phyloP scores from a whole-genome alignment of 2,888 invertebrate species.

The Hipparchia semele region DNA sequence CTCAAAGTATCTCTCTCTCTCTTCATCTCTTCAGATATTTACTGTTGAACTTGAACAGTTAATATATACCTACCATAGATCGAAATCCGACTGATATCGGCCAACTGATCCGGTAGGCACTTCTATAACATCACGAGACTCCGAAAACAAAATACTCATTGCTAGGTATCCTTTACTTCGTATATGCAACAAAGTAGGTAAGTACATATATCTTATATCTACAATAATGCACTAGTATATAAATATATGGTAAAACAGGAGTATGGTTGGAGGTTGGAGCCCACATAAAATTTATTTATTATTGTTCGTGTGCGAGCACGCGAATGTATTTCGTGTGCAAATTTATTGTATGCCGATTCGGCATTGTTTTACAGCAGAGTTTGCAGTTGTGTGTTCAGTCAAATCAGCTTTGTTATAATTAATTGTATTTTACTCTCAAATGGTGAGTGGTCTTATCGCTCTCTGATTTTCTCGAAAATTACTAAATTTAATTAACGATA shows the following conservation, averaged over 20 bases:
- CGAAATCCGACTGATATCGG: too few relatives aligned
- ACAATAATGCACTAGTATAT: constrained; percentile 43
- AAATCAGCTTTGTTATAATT: constrained; percentile 41
- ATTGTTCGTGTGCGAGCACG: constrained; percentile 66
- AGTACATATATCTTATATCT: too few relatives aligned
- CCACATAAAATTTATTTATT: constrained; percentile 76
- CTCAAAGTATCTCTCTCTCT: too few relatives aligned
- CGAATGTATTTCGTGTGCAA: constrained; percentile 72
- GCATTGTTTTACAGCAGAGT: constrained; percentile 66
- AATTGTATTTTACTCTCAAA: constrained; percentile 25
- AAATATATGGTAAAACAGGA: constrained; percentile 57
- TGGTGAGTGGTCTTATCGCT: constrained; percentile 1
- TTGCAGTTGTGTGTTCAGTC: constrained; percentile 46
- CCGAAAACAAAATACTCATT: too few relatives aligned
- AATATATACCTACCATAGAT: too few relatives aligned
- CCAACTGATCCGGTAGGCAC: too few relatives aligned
- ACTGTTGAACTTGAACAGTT: too few relatives aligned
- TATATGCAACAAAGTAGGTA: too few relatives aligned
- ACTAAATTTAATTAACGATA: background rate
- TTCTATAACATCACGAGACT: too few relatives aligned
- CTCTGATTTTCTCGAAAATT: background rate
- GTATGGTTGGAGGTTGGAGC: constrained; percentile 43
- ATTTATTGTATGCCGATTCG: constrained; percentile 74
- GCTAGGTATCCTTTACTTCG: too few relatives aligned
- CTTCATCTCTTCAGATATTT: too few relatives aligned